A percentile compares a stretch with the other conserved stretches of the same genome.
phyloP scores from a whole-genome alignment of 2,888 invertebrate species.

The Ommatoiulus sabulosus region DNA sequence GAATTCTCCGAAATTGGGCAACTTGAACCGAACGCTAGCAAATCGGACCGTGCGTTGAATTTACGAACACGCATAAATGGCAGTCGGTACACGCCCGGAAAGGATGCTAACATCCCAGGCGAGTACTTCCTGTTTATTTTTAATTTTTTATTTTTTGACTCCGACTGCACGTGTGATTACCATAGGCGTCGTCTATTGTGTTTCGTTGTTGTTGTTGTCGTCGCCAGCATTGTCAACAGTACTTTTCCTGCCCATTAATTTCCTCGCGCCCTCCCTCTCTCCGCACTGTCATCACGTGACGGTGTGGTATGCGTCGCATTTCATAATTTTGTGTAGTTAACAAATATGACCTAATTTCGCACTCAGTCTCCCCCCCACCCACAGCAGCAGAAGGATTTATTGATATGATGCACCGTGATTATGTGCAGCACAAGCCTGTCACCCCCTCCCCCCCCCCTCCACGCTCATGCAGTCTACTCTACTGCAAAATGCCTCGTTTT shows the following conservation, averaged over 20 bases:
- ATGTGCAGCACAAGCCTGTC: not conserved
- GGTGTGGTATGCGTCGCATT: conserved; percentile 15
- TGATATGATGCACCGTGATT: conserved; percentile 30
- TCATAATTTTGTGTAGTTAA: not conserved
- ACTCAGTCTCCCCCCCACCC: not conserved
- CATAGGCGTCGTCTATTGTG: not conserved
- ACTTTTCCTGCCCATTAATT: conserved; percentile 21
- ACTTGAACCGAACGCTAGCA: no score
- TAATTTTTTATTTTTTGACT: no score
- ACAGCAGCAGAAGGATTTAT: conserved; percentile 5
- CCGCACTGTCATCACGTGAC: conserved; percentile 38
- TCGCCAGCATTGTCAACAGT: conserved; percentile 2
- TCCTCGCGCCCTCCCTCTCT: not conserved
- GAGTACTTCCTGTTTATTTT: conserved; percentile 26
- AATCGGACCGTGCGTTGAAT: not conserved
- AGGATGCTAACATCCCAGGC: not conserved
- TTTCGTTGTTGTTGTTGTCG: conserved; percentile 25
- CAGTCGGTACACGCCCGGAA: not conserved
- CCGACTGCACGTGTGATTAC: not conserved
- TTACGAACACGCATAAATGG: not conserved
- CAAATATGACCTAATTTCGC: conserved; percentile 39
- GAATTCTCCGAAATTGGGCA: no score
- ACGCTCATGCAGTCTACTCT: not conserved
- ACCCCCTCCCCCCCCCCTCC: no score
- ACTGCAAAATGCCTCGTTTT: conserved; percentile 34